These are phyloP conservation scores for Thelaira solivaga DNA, from an alignment of 2,888 invertebrate genomes.

Conservation along the genomic window DNA sequence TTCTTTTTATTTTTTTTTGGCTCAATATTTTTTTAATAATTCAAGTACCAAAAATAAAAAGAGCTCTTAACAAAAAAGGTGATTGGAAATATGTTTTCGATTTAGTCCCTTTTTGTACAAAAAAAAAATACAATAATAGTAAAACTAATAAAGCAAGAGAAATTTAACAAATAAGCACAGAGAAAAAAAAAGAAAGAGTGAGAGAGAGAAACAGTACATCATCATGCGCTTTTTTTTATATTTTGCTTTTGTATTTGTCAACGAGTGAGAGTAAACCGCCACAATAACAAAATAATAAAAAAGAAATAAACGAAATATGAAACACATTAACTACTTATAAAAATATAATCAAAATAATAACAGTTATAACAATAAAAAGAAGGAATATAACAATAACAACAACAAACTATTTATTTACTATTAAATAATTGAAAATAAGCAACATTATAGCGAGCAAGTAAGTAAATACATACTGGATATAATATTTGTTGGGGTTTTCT, in stretches of 20 bases:
- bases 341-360: slow-evolving; percentile 42
- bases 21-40: slow-evolving; percentile 39
- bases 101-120: background rate
- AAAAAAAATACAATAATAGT: slow-evolving; percentile 31
- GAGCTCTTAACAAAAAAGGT: slow-evolving; percentile 50
- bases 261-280: slow-evolving; percentile 21
- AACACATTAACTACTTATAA: slow-evolving; percentile 58
- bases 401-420: slow-evolving; percentile 54
- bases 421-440: slow-evolving; percentile 58
- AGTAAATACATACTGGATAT: too few relatives aligned
- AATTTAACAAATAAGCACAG: slow-evolving; percentile 40
- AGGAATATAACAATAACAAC: slow-evolving; percentile 41
- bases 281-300: slow-evolving; percentile 14
- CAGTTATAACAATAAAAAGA: slow-evolving; percentile 17
- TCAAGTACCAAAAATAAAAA: slow-evolving; percentile 26
- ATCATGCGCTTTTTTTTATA: background rate
- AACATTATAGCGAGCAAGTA: too few relatives aligned
- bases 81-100: slow-evolving; percentile 58
- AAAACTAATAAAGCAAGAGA: slow-evolving; percentile 27
- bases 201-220: slow-evolving; percentile 5
- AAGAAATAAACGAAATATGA: too few relatives aligned
- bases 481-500: slow-evolving; percentile 25
- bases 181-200: slow-evolving; percentile 41
- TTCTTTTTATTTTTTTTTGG: too few relatives aligned
- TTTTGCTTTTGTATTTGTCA: slow-evolving; percentile 14